Evolutionary conservation across 2,797 vertebrate genomes (phyloP).

Genomic region (Pterois miles): DNA sequence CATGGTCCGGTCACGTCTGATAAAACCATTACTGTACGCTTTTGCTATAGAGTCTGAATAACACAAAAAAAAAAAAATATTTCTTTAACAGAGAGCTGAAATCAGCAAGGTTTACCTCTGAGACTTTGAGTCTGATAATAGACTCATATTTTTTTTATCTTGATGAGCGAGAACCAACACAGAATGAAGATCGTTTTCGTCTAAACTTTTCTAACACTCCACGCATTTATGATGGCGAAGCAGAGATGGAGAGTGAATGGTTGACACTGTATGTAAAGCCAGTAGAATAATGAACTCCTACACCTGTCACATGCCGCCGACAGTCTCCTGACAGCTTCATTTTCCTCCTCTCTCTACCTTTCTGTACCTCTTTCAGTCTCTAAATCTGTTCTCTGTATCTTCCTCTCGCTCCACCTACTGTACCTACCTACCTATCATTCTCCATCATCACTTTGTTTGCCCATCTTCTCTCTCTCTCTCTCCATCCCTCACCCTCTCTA

Average conservation of each 20-base stretch:
- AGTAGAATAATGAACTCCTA: slow-evolving; percentile 45
- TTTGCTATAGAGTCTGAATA: background rate
- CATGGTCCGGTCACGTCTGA: background rate
- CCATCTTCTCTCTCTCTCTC: background rate
- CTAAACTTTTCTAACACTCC: slow-evolving; percentile 5
- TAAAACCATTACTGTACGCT: background rate
- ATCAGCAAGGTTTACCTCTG: background rate
- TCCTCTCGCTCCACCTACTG: slow-evolving; percentile 14
- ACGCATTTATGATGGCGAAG: background rate
- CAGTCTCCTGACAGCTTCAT: slow-evolving; percentile 31
- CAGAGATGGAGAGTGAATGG: background rate
- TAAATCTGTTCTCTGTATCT: slow-evolving; percentile 33
- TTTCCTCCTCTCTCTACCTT: slow-evolving; percentile 24
- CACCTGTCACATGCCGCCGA: slow-evolving; percentile 38
- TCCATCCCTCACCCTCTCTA: slow-evolving; percentile 1
- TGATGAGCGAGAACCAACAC: background rate
- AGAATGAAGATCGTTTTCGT: background rate
- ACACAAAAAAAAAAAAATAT: no score
- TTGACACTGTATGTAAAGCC: slow-evolving; percentile 10
- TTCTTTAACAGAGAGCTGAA: background rate
- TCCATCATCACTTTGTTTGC: slow-evolving; percentile 26
- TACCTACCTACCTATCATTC: background rate
- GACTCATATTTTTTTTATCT: background rate
- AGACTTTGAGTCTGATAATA: background rate
- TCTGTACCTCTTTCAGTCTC: slow-evolving; percentile 40